Conservation (phyloP, 2,797 vertebrate species). For the Crenichthys baileyi region DNA sequence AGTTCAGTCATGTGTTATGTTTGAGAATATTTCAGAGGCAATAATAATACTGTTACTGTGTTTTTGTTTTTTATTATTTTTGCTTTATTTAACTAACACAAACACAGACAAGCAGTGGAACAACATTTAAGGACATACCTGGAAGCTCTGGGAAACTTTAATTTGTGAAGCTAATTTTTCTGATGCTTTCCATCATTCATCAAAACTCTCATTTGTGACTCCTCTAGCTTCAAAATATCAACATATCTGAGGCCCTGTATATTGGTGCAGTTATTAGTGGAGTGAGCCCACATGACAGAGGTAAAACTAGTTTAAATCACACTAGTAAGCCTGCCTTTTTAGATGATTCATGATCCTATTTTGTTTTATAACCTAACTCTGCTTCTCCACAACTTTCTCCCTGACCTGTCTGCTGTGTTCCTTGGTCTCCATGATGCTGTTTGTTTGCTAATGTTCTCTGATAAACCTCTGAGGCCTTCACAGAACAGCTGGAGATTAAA, state of each 20-base stretch:
- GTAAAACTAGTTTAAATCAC: not conserved
- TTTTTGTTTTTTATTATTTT: not conserved
- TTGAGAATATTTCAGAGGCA: conserved; percentile 11
- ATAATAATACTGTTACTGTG: conserved; percentile 7
- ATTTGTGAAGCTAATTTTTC: not conserved
- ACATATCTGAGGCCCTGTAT: not conserved
- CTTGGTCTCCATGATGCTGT: too few species aligned
- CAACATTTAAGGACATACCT: not conserved
- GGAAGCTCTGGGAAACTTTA: not conserved
- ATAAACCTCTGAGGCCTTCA: too few species aligned
- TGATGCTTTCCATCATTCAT: not conserved
- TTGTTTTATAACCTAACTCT: too few species aligned
- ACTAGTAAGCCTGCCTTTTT: not conserved
- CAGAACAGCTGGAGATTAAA: too few species aligned
- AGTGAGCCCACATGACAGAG: not conserved
- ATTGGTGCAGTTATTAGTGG: not conserved
- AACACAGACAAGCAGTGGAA: not conserved
- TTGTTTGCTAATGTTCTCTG: too few species aligned
- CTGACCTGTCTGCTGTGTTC: too few species aligned
- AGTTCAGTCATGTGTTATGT: conserved; percentile 11
- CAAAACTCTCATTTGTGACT: not conserved
- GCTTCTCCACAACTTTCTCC: too few species aligned
- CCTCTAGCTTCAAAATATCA: not conserved
- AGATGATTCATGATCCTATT: not conserved
- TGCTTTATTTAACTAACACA: not conserved